Conservation (phyloP, 2,113 vertebrate species). For the Hylia prasina region DNA sequence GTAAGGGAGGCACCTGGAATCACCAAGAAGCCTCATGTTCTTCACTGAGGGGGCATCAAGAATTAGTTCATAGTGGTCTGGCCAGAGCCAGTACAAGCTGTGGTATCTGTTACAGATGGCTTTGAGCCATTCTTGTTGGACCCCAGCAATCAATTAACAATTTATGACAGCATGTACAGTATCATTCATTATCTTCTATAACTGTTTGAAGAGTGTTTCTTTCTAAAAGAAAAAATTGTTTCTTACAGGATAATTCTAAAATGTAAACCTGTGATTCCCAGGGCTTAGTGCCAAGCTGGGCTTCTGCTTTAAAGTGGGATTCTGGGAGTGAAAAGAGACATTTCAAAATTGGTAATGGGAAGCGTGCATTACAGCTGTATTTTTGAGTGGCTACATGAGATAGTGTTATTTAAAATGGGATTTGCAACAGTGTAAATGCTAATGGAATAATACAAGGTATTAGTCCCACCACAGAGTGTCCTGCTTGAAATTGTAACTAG, state of each 20-base stretch:
- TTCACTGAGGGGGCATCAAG: not conserved
- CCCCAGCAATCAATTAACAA: not conserved
- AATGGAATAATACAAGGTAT: not conserved
- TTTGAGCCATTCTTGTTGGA: not conserved
- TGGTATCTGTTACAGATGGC: not conserved
- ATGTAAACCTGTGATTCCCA: not conserved
- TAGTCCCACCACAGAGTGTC: fast-evolving
- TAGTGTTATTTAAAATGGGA: not conserved
- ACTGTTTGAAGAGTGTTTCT: not conserved
- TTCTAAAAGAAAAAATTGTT: not conserved
- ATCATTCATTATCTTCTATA: not conserved
- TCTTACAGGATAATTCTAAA: not conserved
- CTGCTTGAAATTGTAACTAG: not conserved
- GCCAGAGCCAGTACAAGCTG: not conserved
- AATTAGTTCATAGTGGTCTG: not conserved
- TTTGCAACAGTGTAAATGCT: not conserved
- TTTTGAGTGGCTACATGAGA: not conserved
- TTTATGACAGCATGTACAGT: not conserved
- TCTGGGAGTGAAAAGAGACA: not conserved
- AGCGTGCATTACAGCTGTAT: not conserved
- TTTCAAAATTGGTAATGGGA: not conserved
- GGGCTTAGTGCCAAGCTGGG: not conserved
- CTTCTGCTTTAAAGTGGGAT: not conserved
- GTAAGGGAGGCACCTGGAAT: not conserved
- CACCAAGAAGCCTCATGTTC: not conserved